Percentiles rank a stretch among this genome's conserved stretches.
Conservation (phyloP, 2,113 vertebrate species). For the Syngnathoides biaculeatus region DNA sequence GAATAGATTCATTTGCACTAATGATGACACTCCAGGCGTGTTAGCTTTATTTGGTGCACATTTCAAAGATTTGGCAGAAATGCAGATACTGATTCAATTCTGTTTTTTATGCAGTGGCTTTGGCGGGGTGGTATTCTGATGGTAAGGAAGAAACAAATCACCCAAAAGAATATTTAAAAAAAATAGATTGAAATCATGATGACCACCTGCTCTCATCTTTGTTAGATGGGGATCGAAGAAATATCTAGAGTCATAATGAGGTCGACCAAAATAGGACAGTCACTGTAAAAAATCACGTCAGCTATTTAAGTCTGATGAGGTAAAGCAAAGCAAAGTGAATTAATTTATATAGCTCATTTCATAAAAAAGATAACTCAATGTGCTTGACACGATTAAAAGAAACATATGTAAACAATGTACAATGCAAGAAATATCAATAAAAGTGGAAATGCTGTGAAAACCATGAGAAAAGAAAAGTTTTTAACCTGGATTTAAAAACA, state of each 20-base stretch:
- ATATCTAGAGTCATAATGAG: constrained; percentile 15
- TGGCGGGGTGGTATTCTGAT: constrained; percentile 7
- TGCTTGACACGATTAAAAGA: too few species aligned
- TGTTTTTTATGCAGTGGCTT: not conserved
- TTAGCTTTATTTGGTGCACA: constrained; percentile 29
- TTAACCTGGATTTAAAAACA: too few species aligned
- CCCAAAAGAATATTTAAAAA: not conserved
- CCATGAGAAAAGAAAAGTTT: too few species aligned
- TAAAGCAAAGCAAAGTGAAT: too few species aligned
- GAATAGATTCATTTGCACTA: constrained; percentile 44
- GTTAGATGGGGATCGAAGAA: not conserved
- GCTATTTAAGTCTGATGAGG: constrained; percentile 38
- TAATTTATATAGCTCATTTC: too few species aligned
- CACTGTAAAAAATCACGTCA: constrained; percentile 16
- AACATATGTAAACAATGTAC: too few species aligned
- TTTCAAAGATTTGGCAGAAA: constrained; percentile 18
- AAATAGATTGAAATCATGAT: not conserved
- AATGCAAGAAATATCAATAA: too few species aligned
- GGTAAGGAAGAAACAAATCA: not conserved
- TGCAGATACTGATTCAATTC: constrained; percentile 13
- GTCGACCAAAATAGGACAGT: constrained; percentile 11
- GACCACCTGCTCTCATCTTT: too few species aligned
- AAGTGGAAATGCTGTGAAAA: too few species aligned
- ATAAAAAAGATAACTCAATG: too few species aligned
- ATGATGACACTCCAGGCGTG: constrained; percentile 39